Conservation (phyloP, 2,797 vertebrate species). For the Paguma larvata region DNA sequence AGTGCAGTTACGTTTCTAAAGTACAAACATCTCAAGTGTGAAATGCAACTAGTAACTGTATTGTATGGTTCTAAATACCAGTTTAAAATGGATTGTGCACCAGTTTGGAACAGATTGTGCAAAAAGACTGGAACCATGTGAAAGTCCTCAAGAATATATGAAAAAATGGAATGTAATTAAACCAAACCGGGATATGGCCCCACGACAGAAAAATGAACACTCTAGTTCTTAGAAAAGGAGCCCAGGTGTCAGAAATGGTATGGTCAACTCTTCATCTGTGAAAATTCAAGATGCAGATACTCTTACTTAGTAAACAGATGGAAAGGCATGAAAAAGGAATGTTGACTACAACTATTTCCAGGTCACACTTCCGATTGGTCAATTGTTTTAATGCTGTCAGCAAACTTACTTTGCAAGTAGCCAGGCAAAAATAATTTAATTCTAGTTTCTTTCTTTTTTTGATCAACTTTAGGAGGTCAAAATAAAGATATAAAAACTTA, state of each 20-base stretch:
- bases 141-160: constrained; percentile 69
- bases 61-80: constrained; percentile 57
- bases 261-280: constrained; percentile 39
- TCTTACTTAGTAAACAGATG: constrained; percentile 35
- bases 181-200: constrained; percentile 62
- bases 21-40: constrained; percentile 8
- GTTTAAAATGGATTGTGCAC: constrained; percentile 57
- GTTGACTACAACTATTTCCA: neutral
- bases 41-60: constrained; percentile 41
- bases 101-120: constrained; percentile 61
- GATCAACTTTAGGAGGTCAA: constrained; percentile 60
- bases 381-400: constrained; percentile 45
- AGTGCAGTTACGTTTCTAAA: constrained; percentile 43
- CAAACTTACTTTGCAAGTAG: constrained; percentile 27
- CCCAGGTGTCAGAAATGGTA: constrained; percentile 64
- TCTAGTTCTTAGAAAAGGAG: constrained; percentile 50
- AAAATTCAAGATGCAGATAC: constrained; percentile 61
- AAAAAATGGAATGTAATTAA: constrained; percentile 64
- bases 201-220: constrained; percentile 67
- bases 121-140: constrained; percentile 58
- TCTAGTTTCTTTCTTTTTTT: neutral
- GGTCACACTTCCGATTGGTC: neutral
- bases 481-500: constrained; percentile 11
- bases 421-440: constrained; percentile 15
- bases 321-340: constrained; percentile 15